A percentile compares a stretch with the other conserved stretches of the same genome.
These are phyloP conservation scores for Lutjanus erythropterus DNA, from an alignment of 2,113 vertebrate species.

Conservation along the genomic window DNA sequence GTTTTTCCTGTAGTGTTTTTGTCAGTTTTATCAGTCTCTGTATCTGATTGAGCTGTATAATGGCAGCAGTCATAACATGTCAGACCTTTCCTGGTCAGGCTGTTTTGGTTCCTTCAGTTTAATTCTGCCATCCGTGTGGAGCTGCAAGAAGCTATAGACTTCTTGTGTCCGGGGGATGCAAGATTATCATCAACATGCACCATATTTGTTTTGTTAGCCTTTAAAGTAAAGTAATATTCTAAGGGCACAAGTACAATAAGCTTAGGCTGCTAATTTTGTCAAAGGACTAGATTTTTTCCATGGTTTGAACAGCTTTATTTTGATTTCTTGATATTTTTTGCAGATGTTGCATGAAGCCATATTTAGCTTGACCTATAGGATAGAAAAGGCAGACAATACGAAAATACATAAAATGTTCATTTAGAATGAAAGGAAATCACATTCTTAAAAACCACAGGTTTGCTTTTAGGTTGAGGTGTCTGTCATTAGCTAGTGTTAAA, in stretches of 20 bases:
- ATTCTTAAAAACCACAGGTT: conserved; percentile 17
- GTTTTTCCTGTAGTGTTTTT: conserved; percentile 77
- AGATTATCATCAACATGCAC: conserved; percentile 80
- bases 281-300: conserved; percentile 64
- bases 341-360: conserved; percentile 24
- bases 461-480: conserved; percentile 21
- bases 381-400: conserved; percentile 7
- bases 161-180: conserved; percentile 71
- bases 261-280: conserved; percentile 60
- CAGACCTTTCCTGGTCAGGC: conserved; percentile 80
- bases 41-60: conserved; percentile 84
- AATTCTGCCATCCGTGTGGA: conserved; percentile 60
- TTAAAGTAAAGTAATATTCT: conserved; percentile 80
- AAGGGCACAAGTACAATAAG: conserved; percentile 66
- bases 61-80: conserved; percentile 87
- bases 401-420: not conserved
- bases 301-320: conserved; percentile 51
- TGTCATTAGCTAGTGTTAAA: conserved; percentile 53
- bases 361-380: conserved; percentile 52
- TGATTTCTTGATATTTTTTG: conserved; percentile 40
- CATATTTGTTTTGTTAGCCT: conserved; percentile 77
- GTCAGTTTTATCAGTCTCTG: conserved; percentile 75
- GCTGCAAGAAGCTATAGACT: conserved; percentile 54
- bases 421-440: conserved; percentile 29
- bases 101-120: conserved; percentile 80